Evolutionary conservation across 2,888 invertebrate species (phyloP).

Genomic region (Cephus pulcher): DNA sequence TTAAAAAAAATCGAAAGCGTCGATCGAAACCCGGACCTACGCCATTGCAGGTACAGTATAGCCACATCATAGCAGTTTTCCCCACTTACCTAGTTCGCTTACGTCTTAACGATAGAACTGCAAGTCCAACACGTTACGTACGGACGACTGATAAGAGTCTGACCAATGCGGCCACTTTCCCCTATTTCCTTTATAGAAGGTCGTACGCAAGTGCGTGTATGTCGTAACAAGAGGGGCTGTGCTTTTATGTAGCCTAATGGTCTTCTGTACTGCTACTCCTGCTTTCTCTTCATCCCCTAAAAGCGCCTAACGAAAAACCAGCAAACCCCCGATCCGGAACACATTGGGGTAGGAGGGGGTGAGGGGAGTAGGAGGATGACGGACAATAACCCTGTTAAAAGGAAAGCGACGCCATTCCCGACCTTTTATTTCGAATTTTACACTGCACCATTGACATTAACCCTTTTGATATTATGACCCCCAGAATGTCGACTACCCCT

Average conservation of each 20-base stretch:
- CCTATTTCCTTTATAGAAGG: background rate
- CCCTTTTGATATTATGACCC: background rate
- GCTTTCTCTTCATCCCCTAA: background rate
- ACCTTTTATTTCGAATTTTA: background rate
- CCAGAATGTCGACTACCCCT: background rate
- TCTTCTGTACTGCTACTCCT: background rate
- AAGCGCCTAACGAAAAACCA: background rate
- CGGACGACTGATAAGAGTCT: background rate
- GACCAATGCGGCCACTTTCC: background rate
- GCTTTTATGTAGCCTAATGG: slow-evolving; percentile 46
- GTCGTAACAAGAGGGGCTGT: slow-evolving; percentile 28
- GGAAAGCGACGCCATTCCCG: background rate
- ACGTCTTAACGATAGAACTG: background rate
- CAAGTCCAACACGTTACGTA: background rate
- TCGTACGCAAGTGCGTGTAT: background rate
- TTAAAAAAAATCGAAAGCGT: background rate
- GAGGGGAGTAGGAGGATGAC: no score
- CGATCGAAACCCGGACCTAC: background rate
- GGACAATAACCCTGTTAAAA: background rate
- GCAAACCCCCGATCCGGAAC: background rate
- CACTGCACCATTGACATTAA: background rate
- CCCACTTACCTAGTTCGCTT: background rate
- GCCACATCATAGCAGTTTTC: background rate
- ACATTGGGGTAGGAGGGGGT: background rate
- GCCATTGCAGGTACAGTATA: background rate